Evolutionary conservation across 2,113 vertebrate species (phyloP).

Genomic region (Columba janthina): DNA sequence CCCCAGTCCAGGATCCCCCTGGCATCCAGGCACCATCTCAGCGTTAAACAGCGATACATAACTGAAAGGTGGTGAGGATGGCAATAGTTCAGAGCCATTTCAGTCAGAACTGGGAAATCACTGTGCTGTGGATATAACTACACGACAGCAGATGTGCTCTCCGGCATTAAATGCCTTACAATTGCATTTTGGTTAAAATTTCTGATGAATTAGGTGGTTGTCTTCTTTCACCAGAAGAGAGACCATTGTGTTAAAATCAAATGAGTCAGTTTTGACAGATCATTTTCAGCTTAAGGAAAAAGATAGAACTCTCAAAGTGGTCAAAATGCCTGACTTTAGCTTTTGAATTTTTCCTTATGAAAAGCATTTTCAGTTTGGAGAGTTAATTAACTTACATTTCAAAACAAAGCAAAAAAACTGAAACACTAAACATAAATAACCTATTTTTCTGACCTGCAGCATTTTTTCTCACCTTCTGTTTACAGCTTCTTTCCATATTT

Average conservation of each 20-base stretch:
- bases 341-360: neutral
- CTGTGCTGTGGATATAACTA: neutral
- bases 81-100: neutral
- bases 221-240: neutral
- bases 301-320: neutral
- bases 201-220: neutral
- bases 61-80: neutral
- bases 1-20: neutral
- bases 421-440: neutral
- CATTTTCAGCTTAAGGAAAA: neutral
- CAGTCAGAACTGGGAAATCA: neutral
- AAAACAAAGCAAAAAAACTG: neutral
- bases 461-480: neutral
- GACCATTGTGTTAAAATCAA: neutral
- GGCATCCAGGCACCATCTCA: neutral
- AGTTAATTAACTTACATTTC: neutral
- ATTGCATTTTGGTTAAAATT: neutral
- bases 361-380: neutral
- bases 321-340: neutral
- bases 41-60: rapidly evolving
- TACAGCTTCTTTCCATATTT: neutral
- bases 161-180: neutral
- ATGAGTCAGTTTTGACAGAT: neutral
- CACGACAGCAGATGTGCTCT: neutral
- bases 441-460: neutral